Conservation (phyloP, 2,888 invertebrate genomes). For the Panopea generosa region DNA sequence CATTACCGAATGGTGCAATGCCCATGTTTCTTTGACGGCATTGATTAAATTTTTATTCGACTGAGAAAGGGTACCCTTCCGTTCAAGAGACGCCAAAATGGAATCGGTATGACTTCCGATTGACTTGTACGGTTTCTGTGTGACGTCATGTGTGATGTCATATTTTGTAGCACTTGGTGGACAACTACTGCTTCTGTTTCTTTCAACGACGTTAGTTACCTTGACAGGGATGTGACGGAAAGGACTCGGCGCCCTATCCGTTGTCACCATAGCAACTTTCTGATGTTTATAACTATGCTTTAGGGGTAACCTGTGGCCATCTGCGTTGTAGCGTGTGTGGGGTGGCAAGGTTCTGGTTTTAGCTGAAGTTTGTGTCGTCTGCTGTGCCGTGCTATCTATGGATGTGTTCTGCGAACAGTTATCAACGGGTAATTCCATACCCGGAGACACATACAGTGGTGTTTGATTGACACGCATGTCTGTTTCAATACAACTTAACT, state of each 20-base stretch:
- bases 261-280: neutral
- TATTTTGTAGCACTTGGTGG: constrained; percentile 35
- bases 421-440: neutral
- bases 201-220: neutral
- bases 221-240: neutral
- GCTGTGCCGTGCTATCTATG: too few relatives aligned
- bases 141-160: neutral
- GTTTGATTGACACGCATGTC: neutral
- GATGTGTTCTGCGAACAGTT: neutral
- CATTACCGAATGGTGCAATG: constrained; percentile 45
- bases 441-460: neutral
- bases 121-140: neutral
- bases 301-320: constrained; percentile 50
- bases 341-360: neutral
- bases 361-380: neutral
- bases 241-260: constrained; percentile 14
- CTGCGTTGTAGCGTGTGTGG: constrained; percentile 28
- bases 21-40: constrained; percentile 55
- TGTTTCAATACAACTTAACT: neutral
- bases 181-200: constrained; percentile 48
- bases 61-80: constrained; percentile 20
- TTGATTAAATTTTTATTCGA: constrained; percentile 27
- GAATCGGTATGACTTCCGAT: neutral
- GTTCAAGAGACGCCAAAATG: neutral
- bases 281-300: constrained; percentile 56